A percentile compares a stretch with the other conserved stretches of the same genome.
These are phyloP conservation scores for Anabas testudineus DNA, from an alignment of 2,797 vertebrate species.

Conservation along the genomic window DNA sequence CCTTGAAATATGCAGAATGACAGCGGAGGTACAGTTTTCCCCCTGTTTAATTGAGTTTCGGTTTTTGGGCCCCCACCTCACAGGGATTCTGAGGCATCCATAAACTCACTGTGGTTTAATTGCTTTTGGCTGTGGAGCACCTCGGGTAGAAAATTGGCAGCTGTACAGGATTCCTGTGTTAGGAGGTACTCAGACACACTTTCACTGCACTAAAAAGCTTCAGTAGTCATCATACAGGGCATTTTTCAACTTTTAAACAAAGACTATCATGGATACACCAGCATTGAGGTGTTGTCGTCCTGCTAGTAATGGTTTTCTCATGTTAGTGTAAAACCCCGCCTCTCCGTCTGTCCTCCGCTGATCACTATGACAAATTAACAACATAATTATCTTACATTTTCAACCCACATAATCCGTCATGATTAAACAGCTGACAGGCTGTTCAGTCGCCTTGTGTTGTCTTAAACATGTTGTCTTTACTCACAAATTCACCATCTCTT, in stretches of 20 bases:
- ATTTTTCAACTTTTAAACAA: slow-evolving; percentile 18
- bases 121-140: slow-evolving; percentile 67
- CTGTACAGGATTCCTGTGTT: slow-evolving; percentile 62
- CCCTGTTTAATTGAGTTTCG: slow-evolving; percentile 65
- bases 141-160: slow-evolving; percentile 61
- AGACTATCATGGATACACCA: background rate
- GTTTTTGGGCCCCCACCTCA: slow-evolving; percentile 54
- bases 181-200: slow-evolving; percentile 54
- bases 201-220: slow-evolving; percentile 27
- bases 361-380: slow-evolving; percentile 8
- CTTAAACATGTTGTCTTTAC: background rate
- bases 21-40: slow-evolving; percentile 39
- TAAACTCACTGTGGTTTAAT: slow-evolving; percentile 67
- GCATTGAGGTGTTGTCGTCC: background rate
- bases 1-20: slow-evolving; percentile 54
- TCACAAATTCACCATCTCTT: slow-evolving; percentile 19
- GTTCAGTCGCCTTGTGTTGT: slow-evolving; percentile 2
- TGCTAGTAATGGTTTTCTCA: background rate
- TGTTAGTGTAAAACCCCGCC: slow-evolving; percentile 5
- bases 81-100: slow-evolving; percentile 64
- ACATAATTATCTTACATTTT: slow-evolving; percentile 17
- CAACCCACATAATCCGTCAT: slow-evolving; percentile 23
- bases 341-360: slow-evolving; percentile 5
- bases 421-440: slow-evolving; percentile 15
- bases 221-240: slow-evolving; percentile 17